Evolutionary conservation across 2,113 vertebrate genomes (phyloP).

Genomic region (Ursus arctos): DNA sequence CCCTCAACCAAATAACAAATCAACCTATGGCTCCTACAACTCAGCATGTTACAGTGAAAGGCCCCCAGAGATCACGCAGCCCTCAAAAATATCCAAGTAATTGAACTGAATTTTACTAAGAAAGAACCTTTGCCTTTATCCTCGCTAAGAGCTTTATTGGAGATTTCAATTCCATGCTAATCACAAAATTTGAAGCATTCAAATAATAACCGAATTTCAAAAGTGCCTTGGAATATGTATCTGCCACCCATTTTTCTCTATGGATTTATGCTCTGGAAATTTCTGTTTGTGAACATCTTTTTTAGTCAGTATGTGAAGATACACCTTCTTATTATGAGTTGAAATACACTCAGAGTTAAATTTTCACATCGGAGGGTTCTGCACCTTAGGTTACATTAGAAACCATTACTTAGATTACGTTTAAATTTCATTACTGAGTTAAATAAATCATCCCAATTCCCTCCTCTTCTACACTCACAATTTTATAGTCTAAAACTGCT

Average conservation of each 20-base stretch:
- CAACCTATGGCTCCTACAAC: neutral
- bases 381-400: conserved; percentile 55
- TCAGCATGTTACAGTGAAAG: neutral
- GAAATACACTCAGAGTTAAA: conserved; percentile 56
- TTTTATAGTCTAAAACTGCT: conserved; percentile 62
- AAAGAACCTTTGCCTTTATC: neutral
- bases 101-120: conserved; percentile 26
- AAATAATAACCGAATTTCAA: conserved; percentile 60
- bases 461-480: neutral
- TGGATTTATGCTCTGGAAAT: conserved; percentile 19
- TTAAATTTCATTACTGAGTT: conserved; percentile 36
- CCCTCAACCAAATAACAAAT: neutral
- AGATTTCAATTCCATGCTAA: neutral
- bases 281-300: conserved; percentile 33
- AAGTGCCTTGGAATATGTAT: conserved; percentile 11
- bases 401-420: conserved; percentile 57
- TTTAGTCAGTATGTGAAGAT: conserved; percentile 35
- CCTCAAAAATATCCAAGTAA: conserved; percentile 22
- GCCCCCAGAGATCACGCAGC: neutral
- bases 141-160: neutral
- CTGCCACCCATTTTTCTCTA: conserved; percentile 12
- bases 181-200: conserved; percentile 31
- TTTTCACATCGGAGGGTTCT: conserved; percentile 21
- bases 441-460: conserved; percentile 42
- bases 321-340: conserved; percentile 35